These are phyloP conservation scores for Drepanosiphum platanoidis DNA, from an alignment of 2,888 invertebrate genomes.

Conservation along the genomic window DNA sequence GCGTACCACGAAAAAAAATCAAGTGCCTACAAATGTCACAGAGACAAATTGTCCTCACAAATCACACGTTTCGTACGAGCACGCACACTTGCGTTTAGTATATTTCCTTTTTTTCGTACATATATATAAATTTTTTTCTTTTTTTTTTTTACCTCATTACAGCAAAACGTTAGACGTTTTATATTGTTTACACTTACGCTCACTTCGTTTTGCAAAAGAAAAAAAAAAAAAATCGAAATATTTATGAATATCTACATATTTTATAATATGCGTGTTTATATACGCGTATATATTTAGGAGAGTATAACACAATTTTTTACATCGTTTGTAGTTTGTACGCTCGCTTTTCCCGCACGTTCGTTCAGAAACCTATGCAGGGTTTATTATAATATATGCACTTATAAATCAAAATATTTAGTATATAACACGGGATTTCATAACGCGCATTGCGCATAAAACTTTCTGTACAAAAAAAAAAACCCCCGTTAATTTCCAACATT, in stretches of 20 bases:
- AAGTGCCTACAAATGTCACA: slow-evolving; percentile 42
- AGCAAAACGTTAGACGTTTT: slow-evolving; percentile 13
- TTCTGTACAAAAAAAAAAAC: too few species aligned
- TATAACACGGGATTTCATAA: too few species aligned
- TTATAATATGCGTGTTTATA: too few species aligned
- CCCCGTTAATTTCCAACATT: too few species aligned
- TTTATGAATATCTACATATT: too few species aligned
- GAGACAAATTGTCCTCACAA: slow-evolving; percentile 43
- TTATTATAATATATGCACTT: too few species aligned
- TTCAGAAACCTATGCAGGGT: slow-evolving; percentile 21
- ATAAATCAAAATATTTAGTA: neutral
- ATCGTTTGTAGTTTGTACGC: neutral
- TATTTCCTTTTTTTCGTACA: neutral
- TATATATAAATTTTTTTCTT: neutral
- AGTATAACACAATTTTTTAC: slow-evolving; percentile 4
- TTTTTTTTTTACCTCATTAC: slow-evolving; percentile 19
- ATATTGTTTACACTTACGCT: slow-evolving; percentile 37
- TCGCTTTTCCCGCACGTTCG: neutral
- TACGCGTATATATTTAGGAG: neutral
- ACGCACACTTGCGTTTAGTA: neutral
- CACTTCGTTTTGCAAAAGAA: neutral
- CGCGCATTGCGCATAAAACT: too few species aligned
- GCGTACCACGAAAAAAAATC: slow-evolving; percentile 31
- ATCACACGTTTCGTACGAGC: slow-evolving; percentile 18
- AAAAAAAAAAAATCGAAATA: neutral